A percentile compares a stretch with the other conserved stretches of the same genome.
These are phyloP conservation scores for Pangasianodon hypophthalmus DNA, from an alignment of 2,113 vertebrate genomes.

Conservation along the genomic window DNA sequence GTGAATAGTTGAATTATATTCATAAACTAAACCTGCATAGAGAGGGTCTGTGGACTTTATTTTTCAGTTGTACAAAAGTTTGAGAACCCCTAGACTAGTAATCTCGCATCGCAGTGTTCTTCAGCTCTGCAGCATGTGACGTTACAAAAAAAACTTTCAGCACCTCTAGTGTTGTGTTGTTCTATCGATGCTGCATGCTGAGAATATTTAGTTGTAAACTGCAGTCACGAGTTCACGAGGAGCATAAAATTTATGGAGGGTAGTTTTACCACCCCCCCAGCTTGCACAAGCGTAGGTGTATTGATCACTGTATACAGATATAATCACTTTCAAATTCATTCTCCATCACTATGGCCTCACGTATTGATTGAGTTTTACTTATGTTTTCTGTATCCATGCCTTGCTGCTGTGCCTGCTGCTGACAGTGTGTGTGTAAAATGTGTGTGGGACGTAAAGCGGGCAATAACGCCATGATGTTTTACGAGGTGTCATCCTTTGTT, in stretches of 20 bases:
- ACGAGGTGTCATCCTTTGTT: constrained; percentile 46
- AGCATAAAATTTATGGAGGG: constrained; percentile 40
- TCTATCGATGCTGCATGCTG: constrained; percentile 17
- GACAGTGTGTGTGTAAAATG: constrained; percentile 3
- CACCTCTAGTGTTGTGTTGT: background rate
- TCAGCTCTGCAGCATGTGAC: background rate
- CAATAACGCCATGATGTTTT: constrained; percentile 47
- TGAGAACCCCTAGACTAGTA: background rate
- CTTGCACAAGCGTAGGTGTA: constrained; percentile 64
- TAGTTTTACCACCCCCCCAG: constrained; percentile 27
- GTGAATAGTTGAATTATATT: background rate
- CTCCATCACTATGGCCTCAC: constrained; percentile 66
- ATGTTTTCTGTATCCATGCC: constrained; percentile 65
- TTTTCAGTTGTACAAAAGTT: background rate
- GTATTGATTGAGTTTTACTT: constrained; percentile 85
- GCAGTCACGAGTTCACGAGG: constrained; percentile 10
- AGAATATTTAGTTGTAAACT: constrained; percentile 17
- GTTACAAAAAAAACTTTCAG: background rate
- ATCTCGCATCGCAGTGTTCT: background rate
- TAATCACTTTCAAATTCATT: constrained; percentile 88
- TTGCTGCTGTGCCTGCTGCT: constrained; percentile 26
- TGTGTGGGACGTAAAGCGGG: constrained; percentile 24
- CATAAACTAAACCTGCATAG: background rate
- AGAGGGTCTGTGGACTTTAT: background rate
- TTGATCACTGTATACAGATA: constrained; percentile 89